Base-by-base conservation (phyloP, 2,888 invertebrate genomes). In the Troides aeacus region DNA sequence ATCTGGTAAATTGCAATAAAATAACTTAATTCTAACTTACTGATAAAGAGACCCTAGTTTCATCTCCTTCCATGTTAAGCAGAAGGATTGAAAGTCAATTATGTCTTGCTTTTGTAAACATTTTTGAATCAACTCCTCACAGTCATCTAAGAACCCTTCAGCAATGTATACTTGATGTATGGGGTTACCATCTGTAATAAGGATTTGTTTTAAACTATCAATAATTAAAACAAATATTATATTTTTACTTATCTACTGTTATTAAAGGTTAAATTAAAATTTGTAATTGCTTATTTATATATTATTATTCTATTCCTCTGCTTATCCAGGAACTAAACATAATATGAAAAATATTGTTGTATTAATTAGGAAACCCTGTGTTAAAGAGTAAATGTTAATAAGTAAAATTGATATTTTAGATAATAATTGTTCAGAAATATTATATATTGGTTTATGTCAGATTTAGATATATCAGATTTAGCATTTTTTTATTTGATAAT, bases 131-230 rank as follows among this genome's bases (percentile, higher is more conserved):
- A 92, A 77, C 21, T 84, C 81, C 50, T 89, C 87, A 15, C 89
- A 90, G 73, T 92, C 92, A 46, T 86, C 86, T 0, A 79, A 77
- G 42, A 92, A 90, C 0, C 92, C 91, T 62, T 90, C 88, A 0
- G 90, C 90, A 69, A 92, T 82, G 70, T 87, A 79, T 1, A 82
- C 78, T 66, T 76, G 74, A 30, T 71, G 70, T n/a, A 73, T 72
- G 10, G 71, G 63, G 17, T 67, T 69, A 12, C 58, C 36, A 61
- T 63, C 73, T 73, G 62, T 21, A 70, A 64, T 23, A n/a, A 58
- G 15, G 4, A 58, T 7, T 58, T 23, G 1, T 6, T 53, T 53
- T 53, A 53, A 15, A 46, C 46, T 46, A 53, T 8, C n/a, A 53
- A 2, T 17, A 6, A 53, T n/a, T 6, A n/a, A n/a, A n/a, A 18